Evolutionary conservation across 2,888 invertebrate species (phyloP), one percentile per base, ranked within the genome.

Genomic region (Leptinotarsa juncta): DNA sequence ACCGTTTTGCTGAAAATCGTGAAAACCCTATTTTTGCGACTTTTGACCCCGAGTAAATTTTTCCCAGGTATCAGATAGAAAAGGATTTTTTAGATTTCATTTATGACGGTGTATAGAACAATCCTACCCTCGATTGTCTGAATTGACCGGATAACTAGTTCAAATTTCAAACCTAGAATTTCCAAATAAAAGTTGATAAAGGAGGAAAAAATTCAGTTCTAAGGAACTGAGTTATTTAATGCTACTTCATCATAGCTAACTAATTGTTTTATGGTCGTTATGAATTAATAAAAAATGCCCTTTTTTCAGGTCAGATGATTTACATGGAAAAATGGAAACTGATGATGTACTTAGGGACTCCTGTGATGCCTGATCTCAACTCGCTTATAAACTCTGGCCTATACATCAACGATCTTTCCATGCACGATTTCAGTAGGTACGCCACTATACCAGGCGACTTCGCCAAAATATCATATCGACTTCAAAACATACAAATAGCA

Each of bases 321-420:
- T 98, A 96, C 88, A 97, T 99, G 97, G 96, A 96, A 81, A 97
- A 97, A 85, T 99, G 99, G 99, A 93, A 95, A 78, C 95, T 97
- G 93, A 96, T 99, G 90, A 96, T 98, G 93, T 99, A 97, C 86
- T 90, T 99, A 70, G 97, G 97, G 10, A 97, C 98, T 0, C 98
- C 98, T 0, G 96, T 98, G 50, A 97, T 98, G 96, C 96, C 96
- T 0, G 97, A 97, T 87, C 89, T 98, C 67, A 95, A 96, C n/a
- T 94, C 96, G 0, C 91, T 99, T 82, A 95, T 97, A 77, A 94
- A 95, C 65, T 96, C 97, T 0, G 98, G 98, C 0, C 91, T 99
- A 0, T 99, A 97, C 86, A 97, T 99, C 86, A 99, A 99, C 86
- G 99, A 99, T 89, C 91, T 99, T 70, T 98, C 98, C n/a, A 97